Evolutionary conservation across 2,113 vertebrate species (phyloP), one percentile per base, ranked within the genome.

Genomic region (Empidonax traillii): DNA sequence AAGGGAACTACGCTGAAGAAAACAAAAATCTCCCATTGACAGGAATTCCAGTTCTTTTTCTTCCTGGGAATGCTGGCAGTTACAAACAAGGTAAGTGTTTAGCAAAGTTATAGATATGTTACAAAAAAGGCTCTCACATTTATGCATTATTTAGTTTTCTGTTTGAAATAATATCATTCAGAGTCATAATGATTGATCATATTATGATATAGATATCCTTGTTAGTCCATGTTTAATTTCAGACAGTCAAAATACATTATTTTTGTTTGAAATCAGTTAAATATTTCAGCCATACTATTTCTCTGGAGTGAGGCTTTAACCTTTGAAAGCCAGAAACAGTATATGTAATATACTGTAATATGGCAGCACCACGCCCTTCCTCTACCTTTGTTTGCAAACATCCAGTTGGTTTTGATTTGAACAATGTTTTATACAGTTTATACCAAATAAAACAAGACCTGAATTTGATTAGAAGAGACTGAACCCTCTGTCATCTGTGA

Each of bases 41-140:
- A 8, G 99, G 99, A 14, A 99, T 99, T 94, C 99, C 99, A 35
- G 98, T 99, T 85, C 98, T 99, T n/a, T 99, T 99, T 97, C 98
- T 99, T 96, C 99, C 99, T 4, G 99, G 99, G 51, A 99, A 99
- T 58, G 99, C 99, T 80, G 99, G 99, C 80, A 99, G 99, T 96
- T 99, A 99, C 87, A 99, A 99, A 73, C 99, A 99, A 98, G 99
- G 99, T 99, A 95, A 96, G 97, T 49, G 14, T 78, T 71, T 37
- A 67, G 9, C n/a, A 31, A 41, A 88, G 51, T 74, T 55, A 27
- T 0, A 59, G 23, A 18, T 43, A 11, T 53, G 15, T 43, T 90
- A 65, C n/a, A 51, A 28, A 56, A 39, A 46, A 51, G 72, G 24
- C 62, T 66, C 4, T 78, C 8, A 3, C 35, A 14, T 47, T 75